A percentile compares a stretch with the other conserved stretches of the same genome.
Conservation (phyloP, 2,888 invertebrate genomes). For the Lordiphosa andalusiaca region DNA sequence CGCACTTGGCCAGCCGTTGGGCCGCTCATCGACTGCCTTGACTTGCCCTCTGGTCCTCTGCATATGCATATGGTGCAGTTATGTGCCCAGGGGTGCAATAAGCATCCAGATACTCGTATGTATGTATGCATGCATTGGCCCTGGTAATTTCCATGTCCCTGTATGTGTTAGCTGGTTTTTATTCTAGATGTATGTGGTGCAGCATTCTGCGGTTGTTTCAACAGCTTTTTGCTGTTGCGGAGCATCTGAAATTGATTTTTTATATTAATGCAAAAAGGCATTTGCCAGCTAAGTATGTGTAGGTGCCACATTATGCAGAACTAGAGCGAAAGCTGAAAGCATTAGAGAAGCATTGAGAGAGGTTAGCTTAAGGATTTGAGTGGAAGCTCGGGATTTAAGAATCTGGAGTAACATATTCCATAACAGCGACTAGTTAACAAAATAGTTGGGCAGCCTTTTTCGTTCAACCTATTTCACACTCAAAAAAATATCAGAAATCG, state of each 20-base stretch:
- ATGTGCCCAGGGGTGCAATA: conserved; percentile 21
- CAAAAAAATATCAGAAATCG: no score
- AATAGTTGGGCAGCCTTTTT: no score
- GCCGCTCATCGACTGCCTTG: conserved; percentile 5
- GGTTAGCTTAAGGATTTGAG: no score
- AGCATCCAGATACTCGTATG: conserved; percentile 13
- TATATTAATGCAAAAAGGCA: conserved; percentile 47
- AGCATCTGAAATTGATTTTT: conserved; percentile 62
- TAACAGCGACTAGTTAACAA: no score
- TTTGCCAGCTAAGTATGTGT: background rate
- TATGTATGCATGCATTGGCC: conserved; percentile 1
- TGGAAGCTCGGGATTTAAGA: no score
- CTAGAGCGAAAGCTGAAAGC: background rate
- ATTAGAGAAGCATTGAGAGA: background rate
- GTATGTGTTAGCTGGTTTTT: conserved; percentile 20
- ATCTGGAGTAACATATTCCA: no score
- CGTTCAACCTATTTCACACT: no score
- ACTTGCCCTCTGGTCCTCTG: conserved; percentile 20
- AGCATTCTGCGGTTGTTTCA: conserved; percentile 44
- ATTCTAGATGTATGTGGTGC: conserved; percentile 22
- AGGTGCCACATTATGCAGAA: background rate
- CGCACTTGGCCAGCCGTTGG: conserved; percentile 19
- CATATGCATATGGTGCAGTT: conserved; percentile 21
- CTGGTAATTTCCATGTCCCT: conserved; percentile 11
- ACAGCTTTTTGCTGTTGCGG: conserved; percentile 14